These are phyloP conservation scores for Psittacula cyanocephala DNA, from an alignment of 2,113 vertebrate genomes.

Conservation along the genomic window DNA sequence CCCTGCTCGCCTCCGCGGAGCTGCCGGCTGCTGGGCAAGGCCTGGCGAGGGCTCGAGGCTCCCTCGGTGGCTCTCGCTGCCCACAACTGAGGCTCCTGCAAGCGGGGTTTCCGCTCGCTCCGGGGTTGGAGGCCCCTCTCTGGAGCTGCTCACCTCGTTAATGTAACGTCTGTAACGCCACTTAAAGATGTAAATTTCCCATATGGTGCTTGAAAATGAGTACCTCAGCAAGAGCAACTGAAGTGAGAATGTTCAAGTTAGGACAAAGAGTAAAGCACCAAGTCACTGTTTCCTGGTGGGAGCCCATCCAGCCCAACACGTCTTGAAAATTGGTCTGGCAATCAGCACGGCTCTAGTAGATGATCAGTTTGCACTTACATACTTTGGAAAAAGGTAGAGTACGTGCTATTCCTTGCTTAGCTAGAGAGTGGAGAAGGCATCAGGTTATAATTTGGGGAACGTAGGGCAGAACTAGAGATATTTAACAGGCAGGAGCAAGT, in stretches of 20 bases:
- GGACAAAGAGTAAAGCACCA: not conserved
- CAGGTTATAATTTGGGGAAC: not conserved
- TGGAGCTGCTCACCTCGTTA: too few relatives aligned
- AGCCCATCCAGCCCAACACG: not conserved
- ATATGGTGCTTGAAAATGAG: not conserved
- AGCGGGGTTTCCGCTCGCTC: too few relatives aligned
- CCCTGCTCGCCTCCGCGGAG: too few relatives aligned
- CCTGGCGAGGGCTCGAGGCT: too few relatives aligned
- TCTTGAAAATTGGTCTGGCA: not conserved
- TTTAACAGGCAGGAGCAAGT: not conserved
- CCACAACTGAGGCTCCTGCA: too few relatives aligned
- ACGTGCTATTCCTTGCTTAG: not conserved
- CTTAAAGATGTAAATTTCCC: not conserved
- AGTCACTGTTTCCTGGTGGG: not conserved
- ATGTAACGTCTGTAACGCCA: not conserved
- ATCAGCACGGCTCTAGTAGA: not conserved
- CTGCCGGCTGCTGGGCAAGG: too few relatives aligned
- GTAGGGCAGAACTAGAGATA: not conserved
- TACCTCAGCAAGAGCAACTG: not conserved
- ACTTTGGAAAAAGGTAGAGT: not conserved
- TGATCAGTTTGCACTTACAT: fast-evolving
- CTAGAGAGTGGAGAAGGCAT: not conserved
- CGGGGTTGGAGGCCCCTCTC: too few relatives aligned
- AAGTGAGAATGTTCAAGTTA: fast-evolving
- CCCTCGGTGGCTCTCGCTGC: too few relatives aligned